These are phyloP conservation scores for Trichomalopsis sarcophagae DNA, from an alignment of 1,140 invertebrate genomes.

Conservation along the genomic window DNA sequence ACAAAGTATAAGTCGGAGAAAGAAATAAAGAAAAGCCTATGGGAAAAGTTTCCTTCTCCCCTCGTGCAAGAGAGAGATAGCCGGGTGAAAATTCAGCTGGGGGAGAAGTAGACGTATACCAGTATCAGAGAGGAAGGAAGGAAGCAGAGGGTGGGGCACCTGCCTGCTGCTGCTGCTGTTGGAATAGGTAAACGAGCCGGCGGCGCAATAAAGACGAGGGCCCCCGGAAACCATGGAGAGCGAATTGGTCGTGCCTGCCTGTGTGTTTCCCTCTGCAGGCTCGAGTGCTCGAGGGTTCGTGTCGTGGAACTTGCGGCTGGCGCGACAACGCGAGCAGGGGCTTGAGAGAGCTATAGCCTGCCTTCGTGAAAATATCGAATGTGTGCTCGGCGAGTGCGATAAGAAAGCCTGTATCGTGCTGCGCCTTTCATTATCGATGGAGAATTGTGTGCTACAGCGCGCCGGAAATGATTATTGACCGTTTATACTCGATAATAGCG, in stretches of 20 bases:
- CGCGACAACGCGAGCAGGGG: background rate
- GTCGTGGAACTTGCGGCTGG: background rate
- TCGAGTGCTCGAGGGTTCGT: background rate
- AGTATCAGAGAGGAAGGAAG: background rate
- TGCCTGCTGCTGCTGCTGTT: background rate
- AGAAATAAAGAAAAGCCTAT: background rate
- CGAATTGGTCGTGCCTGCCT: constrained; percentile 10
- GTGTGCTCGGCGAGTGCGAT: no score
- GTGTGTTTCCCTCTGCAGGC: background rate
- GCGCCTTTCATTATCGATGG: no score
- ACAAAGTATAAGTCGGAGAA: background rate
- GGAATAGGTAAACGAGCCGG: constrained; percentile 20
- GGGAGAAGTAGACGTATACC: background rate
- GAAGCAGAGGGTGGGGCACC: constrained; percentile 8
- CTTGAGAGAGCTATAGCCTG: background rate
- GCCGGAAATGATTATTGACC: no score
- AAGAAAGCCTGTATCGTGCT: no score
- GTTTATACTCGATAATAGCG: no score
- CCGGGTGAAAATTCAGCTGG: background rate
- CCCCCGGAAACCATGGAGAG: constrained; percentile 2
- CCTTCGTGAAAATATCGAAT: no score
- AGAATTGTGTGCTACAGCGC: no score
- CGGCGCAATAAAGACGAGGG: constrained; percentile 21
- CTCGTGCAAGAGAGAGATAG: background rate
- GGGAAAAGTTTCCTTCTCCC: background rate